Base-by-base conservation (phyloP, 35 echinoderm and acorn worm genomes). In the Anneissia japonica region DNA sequence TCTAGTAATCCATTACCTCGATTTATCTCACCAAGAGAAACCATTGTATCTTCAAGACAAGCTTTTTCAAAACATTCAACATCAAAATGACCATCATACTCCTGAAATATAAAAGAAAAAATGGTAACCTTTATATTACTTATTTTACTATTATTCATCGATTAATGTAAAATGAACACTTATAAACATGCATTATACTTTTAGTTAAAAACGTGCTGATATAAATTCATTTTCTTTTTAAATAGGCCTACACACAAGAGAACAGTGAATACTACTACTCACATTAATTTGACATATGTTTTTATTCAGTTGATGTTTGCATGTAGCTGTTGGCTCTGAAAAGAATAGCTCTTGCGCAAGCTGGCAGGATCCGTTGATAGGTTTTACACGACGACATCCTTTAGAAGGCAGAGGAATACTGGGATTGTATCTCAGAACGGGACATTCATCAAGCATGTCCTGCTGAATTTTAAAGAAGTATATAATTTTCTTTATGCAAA, bases 231-330 rank as follows among this genome's bases (percentile, higher is more conserved):
- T n/a, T n/a, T n/a, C n/a, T n/a, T n/a, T n/a, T n/a, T n/a, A n/a
- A n/a, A n/a, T n/a, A n/a, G n/a, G n/a, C n/a, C n/a, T n/a, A n/a
- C n/a, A n/a, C n/a, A n/a, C n/a, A n/a, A n/a, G n/a, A n/a, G 31
- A 0, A 6, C 30, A 33, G 3, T 17, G 12, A 6, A 21, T 36
- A 0, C 26, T 12, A 19, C 0, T 10, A 46, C 87, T 34, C 56
- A 95, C 93, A 85, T 91, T 84, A 38, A 88, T 81, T 87, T 91
- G 51, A 88, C 93, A 95, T 31, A 95, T 87, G 30, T 85, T 77
- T 31, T 88, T 37, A 35, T 80, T 43, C 4, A 31, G 46, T 23
- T 87, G 81, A 39, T 87, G 81, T 31, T 78, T 33, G 36, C 79
- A 87, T 1, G 86, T 88, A 46, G 77, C 81, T 85, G 46, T 76